These are phyloP conservation scores for Cataglyphis cursor DNA, from an alignment of 2,888 invertebrate genomes.

Conservation along the genomic window DNA sequence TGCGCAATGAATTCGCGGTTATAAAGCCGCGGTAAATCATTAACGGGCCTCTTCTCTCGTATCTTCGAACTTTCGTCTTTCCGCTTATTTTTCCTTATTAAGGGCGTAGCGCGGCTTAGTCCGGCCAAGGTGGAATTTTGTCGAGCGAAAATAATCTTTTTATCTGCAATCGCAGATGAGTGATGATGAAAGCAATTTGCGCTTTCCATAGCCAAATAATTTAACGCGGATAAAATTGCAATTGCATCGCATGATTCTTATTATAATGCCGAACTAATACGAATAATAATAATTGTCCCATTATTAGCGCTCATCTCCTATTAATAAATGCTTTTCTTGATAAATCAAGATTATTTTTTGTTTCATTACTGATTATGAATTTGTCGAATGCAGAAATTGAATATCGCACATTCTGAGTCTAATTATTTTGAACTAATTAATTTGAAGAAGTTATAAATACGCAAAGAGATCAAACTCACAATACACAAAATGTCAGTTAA, in stretches of 20 bases:
- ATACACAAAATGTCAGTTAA: not conserved
- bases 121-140: constrained; percentile 37
- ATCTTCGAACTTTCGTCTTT: constrained; percentile 50
- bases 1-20: constrained; percentile 73
- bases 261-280: not conserved
- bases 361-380: not conserved
- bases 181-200: constrained; percentile 42
- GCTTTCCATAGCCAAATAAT: constrained; percentile 41
- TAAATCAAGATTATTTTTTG: not conserved
- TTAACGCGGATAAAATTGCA: constrained; percentile 43
- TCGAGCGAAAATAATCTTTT: constrained; percentile 61
- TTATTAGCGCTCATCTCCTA: not conserved
- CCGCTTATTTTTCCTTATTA: constrained; percentile 73
- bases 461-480: not conserved
- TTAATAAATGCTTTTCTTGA: not conserved
- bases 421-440: constrained; percentile 5
- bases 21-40: constrained; percentile 79
- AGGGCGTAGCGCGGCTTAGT: constrained; percentile 59
- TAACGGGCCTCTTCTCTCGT: constrained; percentile 62
- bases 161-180: constrained; percentile 54
- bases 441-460: not conserved
- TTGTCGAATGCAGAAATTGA: not conserved
- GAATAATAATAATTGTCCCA: not conserved
- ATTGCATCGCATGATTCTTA: not conserved
- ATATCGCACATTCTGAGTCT: not conserved